Evolutionary conservation across 2,797 vertebrate genomes (phyloP), one percentile per base, ranked within the genome.

Genomic region (Chlorospingus semifuscus): DNA sequence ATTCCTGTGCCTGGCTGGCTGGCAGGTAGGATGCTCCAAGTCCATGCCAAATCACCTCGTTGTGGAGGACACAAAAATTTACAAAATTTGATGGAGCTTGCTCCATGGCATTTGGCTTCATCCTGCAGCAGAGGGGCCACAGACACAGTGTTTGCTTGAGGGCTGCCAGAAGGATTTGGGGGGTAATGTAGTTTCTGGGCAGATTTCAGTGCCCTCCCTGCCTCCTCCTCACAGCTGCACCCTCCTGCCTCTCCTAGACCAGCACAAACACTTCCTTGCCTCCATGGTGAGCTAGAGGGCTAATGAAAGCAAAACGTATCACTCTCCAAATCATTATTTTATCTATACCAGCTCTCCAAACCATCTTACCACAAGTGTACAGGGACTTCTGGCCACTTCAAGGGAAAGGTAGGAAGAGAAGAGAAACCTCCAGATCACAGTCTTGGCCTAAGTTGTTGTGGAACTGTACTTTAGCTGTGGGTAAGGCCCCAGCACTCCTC

Each of bases 331-430:
- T 61, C 3, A 42, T 14, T 12, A 4, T 65, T 81, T 89, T 53
- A 50, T 6, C 44, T 77, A 9, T 37, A 70, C 11, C 17, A 57
- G 22, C 17, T 82, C 16, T 61, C 29, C 29, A 76, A 76, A 66
- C 4, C 15, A 14, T 39, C 27, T 89, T 21, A 44, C 4, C 30
- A 26, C 19, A 74, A 57, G 17, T 3, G 4, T 5, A 10, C 53
- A 71, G 27, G 20, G 17, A 36, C 2, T 8, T 15, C 3, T 2
- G 0, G 1, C 15, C 19, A 30, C 42, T 11, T 55, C 27, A 69
- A 14, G 4, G 11, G 41, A 90, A 55, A 29, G 3, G 8, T 49
- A 36, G 46, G 37, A 80, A 64, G 30, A 78, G 15, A 9, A 68
- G 3, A 41, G 44, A 92, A 82, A 29, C 18, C n/a, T 36, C 18